Percentiles rank a stretch among this genome's conserved stretches.
phyloP scores from a whole-genome alignment of 2,797 vertebrate genomes.

The Silurus aristotelis region DNA sequence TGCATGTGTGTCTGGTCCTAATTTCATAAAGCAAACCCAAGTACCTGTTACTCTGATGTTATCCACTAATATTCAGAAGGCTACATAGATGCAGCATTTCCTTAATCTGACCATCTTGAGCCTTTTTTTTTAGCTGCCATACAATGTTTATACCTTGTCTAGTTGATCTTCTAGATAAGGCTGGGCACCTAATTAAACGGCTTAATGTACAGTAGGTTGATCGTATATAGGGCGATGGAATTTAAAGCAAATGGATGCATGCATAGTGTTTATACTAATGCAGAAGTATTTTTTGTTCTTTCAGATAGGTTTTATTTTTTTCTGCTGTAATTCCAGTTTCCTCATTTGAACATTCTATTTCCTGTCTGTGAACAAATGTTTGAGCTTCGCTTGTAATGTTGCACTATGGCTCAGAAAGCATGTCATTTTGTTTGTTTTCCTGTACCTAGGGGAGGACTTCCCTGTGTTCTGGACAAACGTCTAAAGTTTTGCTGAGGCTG shows the following conservation, averaged over 20 bases:
- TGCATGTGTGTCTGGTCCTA: neutral
- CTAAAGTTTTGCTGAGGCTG: conserved; percentile 63
- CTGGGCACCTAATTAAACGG: conserved; percentile 12
- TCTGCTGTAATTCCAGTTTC: conserved; percentile 66
- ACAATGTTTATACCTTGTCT: conserved; percentile 13
- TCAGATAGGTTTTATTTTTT: neutral
- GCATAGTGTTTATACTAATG: conserved; percentile 16
- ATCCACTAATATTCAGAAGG: neutral
- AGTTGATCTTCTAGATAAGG: conserved; percentile 14
- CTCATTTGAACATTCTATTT: conserved; percentile 53
- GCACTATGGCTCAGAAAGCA: conserved; percentile 38
- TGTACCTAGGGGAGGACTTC: conserved; percentile 13
- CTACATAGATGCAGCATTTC: neutral
- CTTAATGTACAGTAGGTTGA: conserved; percentile 17
- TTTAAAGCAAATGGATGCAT: conserved; percentile 34
- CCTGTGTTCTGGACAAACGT: conserved; percentile 53
- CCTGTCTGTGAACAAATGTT: conserved; percentile 32
- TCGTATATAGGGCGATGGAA: neutral
- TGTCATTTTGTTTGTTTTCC: conserved; percentile 26
- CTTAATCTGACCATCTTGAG: neutral
- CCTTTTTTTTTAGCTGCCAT: neutral
- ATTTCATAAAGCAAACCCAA: neutral
- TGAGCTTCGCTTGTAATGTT: conserved; percentile 45
- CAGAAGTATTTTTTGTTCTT: conserved; percentile 1
- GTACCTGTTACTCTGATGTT: neutral